Evolutionary conservation across 2,797 vertebrate species (phyloP).

Genomic region (Acrossocheilus wenchowensis): DNA sequence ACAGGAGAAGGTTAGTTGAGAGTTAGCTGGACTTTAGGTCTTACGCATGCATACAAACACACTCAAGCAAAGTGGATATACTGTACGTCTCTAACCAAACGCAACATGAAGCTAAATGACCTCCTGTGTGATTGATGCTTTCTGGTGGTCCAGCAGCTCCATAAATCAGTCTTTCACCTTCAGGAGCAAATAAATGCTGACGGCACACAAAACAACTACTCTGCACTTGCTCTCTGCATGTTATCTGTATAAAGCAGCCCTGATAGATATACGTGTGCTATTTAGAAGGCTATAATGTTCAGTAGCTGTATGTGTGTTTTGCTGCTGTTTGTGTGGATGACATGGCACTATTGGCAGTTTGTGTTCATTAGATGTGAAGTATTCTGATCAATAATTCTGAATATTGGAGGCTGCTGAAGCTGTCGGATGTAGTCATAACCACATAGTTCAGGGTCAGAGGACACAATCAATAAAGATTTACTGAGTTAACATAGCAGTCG

Average conservation of each 20-base stretch:
- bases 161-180: too few relatives aligned
- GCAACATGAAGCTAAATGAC: conserved; percentile 8
- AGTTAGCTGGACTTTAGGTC: background rate
- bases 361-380: background rate
- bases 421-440: conserved; percentile 10
- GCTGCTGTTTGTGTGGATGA: conserved; percentile 15
- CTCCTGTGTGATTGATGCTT: background rate
- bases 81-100: conserved; percentile 1
- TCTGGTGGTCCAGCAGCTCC: too few relatives aligned
- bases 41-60: background rate
- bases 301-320: background rate
- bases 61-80: conserved; percentile 2
- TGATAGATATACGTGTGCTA: background rate
- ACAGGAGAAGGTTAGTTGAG: background rate
- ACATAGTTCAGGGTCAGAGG: background rate
- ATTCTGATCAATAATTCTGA: conserved; percentile 15
- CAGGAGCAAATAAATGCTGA: background rate
- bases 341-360: background rate
- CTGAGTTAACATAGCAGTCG: background rate
- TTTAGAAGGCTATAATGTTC: background rate
- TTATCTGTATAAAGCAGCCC: background rate
- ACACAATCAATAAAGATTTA: background rate
- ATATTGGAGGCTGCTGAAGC: background rate
- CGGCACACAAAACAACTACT: conserved; percentile 21
- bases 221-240: background rate